Evolutionary conservation across 2,797 vertebrate species (phyloP), one percentile per base, ranked within the genome.

Genomic region (Fringilla coelebs): DNA sequence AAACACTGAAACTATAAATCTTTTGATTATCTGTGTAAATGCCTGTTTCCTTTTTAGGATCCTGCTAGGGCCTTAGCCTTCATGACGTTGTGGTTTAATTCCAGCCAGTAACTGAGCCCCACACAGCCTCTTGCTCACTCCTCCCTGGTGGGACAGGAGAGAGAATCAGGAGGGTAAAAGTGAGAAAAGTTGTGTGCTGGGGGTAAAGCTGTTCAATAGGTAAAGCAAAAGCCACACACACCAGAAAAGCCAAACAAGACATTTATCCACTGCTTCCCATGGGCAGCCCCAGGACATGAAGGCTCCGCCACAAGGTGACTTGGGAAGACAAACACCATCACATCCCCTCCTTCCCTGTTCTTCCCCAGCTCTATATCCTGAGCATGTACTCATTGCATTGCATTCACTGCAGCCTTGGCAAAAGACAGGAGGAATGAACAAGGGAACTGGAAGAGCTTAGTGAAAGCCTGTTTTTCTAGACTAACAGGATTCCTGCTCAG

Each of bases 1-100:
- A 84, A 94, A 73, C 31, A 88, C 52, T 73, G 57, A 85, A 86
- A 71, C 32, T 46, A 48, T 54, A 74, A 40, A 22, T 78, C 57
- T 85, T 92, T 86, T 90, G 73, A 76, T 96, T 92, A 89, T 72
- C 68, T 49, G 25, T 72, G 36, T 78, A 96, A 95, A 93, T 25
- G 41, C 10, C 36, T 60, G 12, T 63, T 92, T 91, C 54, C 61
- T 82, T 82, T 40, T 65, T 32, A 62, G 43, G 48, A 70, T 84
- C 38, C 48, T 86, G 43, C 54, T 85, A 62, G 75, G 58, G 40
- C 78, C 62, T 81, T 68, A 55, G 52, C 52, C 34, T 94, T 29
- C 17, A 28, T 34, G 36, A 55, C 34, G 25, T 15, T 38, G 22
- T 55, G 18, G 32, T 67, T 83, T 72, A 45, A 67, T 66, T 54